Base-by-base conservation (phyloP, 2,888 invertebrate genomes). In the Ormia ochracea region DNA sequence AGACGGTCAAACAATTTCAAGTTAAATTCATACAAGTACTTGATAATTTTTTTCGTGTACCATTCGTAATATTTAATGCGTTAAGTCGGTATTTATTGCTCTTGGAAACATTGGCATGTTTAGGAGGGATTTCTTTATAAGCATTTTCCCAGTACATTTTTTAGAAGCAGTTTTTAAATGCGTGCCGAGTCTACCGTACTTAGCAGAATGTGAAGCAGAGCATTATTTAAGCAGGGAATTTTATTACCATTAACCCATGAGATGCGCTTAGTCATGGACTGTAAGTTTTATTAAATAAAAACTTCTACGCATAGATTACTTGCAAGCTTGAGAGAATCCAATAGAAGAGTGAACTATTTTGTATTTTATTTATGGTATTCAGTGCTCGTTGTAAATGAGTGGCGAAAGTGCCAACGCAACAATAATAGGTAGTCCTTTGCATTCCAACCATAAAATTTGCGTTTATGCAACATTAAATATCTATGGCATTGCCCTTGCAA, bases 41-140 rank as follows among this genome's bases (percentile, higher is more conserved):
- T 68, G 21, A 72, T 80, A 52, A 48, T 68, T 61, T 58, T 43
- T 17, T 50, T 33, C 4, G 85, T 85, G 31, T 56, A n/a, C n/a
- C 84, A 85, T 85, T 86, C 84, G 86, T 87, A 80, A 76, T 83
- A 87, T 87, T 87, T 86, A 86, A 85, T 87, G 87, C 87, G 87
- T 87, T 87, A 87, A 87, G 85, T 87, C 86, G 87, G 87, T 88
- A 87, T 87, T 87, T 87, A 87, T 87, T 87, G 87, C 86, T 87
- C 85, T 86, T 83, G 86, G 86, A 83, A 84, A 87, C 85, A 84
- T 87, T 84, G 87, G 87, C 86, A 87, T 87, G 76, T 65, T 75
- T 70, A 43, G 26, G 28, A 73, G 61, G 38, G 66, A 50, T 68
- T 76, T 73, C 66, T 54, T 48, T 23, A 63, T 63, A 48, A 28